Percentiles rank a stretch among this genome's conserved stretches.
Evolutionary conservation across 2,113 vertebrate species (phyloP).

Genomic region (Crotalus tigris): DNA sequence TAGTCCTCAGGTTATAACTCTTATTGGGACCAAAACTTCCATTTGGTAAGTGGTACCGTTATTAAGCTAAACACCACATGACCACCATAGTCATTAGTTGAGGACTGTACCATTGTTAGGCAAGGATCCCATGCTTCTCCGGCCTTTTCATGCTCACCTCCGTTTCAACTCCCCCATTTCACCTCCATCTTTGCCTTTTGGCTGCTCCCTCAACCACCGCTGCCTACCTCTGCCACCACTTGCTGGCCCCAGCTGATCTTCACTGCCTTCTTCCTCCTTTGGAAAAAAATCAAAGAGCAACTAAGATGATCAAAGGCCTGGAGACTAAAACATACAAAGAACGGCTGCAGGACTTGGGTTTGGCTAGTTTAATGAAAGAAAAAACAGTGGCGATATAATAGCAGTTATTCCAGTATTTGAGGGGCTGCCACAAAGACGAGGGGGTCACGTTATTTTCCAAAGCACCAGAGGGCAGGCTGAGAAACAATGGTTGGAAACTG

Average conservation of each 20-base stretch:
- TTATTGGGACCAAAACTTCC: background rate
- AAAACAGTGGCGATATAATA: no score
- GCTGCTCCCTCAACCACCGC: background rate
- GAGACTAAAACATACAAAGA: no score
- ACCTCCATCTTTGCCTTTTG: background rate
- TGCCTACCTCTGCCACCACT: background rate
- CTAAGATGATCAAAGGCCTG: no score
- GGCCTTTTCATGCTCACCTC: background rate
- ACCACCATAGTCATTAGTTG: background rate
- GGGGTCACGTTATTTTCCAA: no score
- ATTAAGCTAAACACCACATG: background rate
- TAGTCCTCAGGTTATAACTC: background rate
- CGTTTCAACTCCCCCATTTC: background rate
- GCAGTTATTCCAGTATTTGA: no score
- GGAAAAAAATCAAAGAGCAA: no score
- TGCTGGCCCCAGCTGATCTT: background rate
- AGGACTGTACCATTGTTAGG: background rate
- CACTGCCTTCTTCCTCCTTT: background rate
- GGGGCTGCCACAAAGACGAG: no score
- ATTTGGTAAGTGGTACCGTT: background rate
- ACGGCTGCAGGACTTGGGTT: no score
- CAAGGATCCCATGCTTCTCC: background rate
- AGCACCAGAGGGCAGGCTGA: no score
- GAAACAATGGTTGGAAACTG: no score
- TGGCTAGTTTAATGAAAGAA: no score